These are phyloP conservation scores for Dasypus novemcinctus DNA, from an alignment of 2,113 vertebrate species.

Conservation along the genomic window DNA sequence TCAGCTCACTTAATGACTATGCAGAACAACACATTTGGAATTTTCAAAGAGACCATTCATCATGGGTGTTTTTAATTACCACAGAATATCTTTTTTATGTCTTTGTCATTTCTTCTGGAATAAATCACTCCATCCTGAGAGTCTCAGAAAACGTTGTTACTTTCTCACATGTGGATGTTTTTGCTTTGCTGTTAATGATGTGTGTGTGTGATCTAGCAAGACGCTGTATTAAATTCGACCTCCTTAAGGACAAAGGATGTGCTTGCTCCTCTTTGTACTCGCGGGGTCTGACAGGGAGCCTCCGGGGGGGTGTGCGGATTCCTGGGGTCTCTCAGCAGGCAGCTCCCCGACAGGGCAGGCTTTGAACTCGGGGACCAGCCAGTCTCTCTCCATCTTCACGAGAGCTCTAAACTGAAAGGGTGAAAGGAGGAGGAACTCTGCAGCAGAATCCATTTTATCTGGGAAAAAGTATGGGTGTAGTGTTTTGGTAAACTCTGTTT, in stretches of 20 bases:
- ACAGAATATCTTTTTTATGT: background rate
- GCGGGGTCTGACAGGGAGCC: too few species aligned
- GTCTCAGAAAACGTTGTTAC: background rate
- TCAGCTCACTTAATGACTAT: background rate
- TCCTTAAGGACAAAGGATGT: background rate
- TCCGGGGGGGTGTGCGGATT: background rate
- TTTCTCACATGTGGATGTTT: background rate
- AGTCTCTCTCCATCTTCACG: background rate
- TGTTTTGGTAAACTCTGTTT: background rate
- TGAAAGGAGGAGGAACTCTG: background rate
- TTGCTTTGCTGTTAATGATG: background rate
- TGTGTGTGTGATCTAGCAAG: background rate
- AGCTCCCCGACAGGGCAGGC: too few species aligned
- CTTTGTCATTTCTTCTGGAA: background rate
- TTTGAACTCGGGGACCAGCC: background rate
- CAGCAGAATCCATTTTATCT: background rate
- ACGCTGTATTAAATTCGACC: background rate
- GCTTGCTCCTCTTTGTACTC: background rate
- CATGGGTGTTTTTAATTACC: background rate
- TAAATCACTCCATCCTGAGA: background rate
- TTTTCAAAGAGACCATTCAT: background rate
- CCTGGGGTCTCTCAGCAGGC: too few species aligned
- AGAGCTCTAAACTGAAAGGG: background rate
- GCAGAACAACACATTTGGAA: background rate
- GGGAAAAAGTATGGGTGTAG: background rate